Evolutionary conservation across 2,888 invertebrate species (phyloP).

Genomic region (Polyommatus icarus): DNA sequence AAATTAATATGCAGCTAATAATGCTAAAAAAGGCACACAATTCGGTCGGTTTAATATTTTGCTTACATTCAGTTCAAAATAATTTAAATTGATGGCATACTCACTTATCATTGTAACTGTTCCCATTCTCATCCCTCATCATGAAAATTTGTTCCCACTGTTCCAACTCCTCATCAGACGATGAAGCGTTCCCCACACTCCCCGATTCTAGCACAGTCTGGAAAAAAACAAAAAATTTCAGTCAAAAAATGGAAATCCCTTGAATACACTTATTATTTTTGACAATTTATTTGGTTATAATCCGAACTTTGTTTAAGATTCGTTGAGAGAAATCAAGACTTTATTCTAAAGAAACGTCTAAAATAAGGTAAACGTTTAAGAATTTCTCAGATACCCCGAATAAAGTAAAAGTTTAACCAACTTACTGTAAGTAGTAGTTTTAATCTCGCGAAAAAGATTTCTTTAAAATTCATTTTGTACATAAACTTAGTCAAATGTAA

Average conservation of each 20-base stretch:
- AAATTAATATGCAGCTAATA: too few relatives aligned
- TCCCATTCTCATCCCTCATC: constrained; percentile 84
- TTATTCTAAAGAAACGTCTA: not conserved
- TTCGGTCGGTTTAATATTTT: not conserved
- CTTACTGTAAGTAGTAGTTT: constrained; percentile 17
- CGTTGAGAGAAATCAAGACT: constrained; percentile 29
- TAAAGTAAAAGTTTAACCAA: not conserved
- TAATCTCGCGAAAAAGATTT: not conserved
- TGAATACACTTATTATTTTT: not conserved
- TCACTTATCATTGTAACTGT: constrained; percentile 81
- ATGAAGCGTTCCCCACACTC: constrained; percentile 81
- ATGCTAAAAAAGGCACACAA: not conserved
- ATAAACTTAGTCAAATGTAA: not conserved
- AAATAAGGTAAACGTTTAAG: not conserved
- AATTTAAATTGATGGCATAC: constrained; percentile 37
- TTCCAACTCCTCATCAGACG: constrained; percentile 86
- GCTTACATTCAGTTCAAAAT: not conserved
- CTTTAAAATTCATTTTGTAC: constrained; percentile 12
- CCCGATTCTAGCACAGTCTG: constrained; percentile 86
- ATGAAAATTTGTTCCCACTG: constrained; percentile 89
- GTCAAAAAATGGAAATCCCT: not conserved
- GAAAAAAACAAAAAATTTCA: constrained; percentile 39
- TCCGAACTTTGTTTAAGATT: not conserved
- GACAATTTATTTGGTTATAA: not conserved
- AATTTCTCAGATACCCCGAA: not conserved